Conservation (phyloP, 2,888 invertebrate genomes). For the Laspeyria flexula region DNA sequence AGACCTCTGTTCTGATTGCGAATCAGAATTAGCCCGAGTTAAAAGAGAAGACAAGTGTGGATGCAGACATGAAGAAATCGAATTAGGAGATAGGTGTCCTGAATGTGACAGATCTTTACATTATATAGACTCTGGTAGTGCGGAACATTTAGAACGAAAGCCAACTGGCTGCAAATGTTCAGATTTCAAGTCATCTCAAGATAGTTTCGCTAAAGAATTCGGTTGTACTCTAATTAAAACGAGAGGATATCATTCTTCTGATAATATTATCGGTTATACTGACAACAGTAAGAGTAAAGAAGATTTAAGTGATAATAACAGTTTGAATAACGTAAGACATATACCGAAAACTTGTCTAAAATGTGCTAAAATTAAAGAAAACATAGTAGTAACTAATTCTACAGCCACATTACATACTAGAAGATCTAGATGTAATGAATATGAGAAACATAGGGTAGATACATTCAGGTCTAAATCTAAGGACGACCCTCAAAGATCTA, state of each 20-base stretch:
- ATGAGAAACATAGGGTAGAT: conserved; percentile 71
- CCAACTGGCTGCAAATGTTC: conserved; percentile 70
- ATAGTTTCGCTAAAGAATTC: conserved; percentile 77
- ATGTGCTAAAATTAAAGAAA: conserved; percentile 82
- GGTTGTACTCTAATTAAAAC: conserved; percentile 68
- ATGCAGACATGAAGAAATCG: conserved; percentile 60
- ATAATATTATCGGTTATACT: conserved; percentile 75
- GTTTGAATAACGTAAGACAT: conserved; percentile 65
- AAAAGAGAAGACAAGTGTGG: conserved; percentile 65
- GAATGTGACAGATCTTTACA: conserved; percentile 78
- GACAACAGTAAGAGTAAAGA: conserved; percentile 71
- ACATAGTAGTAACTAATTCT: conserved; percentile 74
- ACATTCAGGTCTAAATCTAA: conserved; percentile 80
- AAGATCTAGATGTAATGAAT: conserved; percentile 71
- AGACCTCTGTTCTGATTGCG: conserved; percentile 79
- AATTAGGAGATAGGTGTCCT: conserved; percentile 69
- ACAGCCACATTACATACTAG: conserved; percentile 60
- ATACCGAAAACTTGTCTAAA: conserved; percentile 79
- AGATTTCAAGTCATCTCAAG: conserved; percentile 80
- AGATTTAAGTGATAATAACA: conserved; percentile 68
- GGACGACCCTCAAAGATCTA: conserved; percentile 81
- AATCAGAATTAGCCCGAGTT: conserved; percentile 65
- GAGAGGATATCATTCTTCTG: conserved; percentile 78
- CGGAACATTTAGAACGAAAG: conserved; percentile 73
- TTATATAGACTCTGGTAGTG: conserved; percentile 75